Evolutionary conservation across 1,140 invertebrate species (phyloP), one percentile per base, ranked within the genome.

Genomic region (Carposina sasakii): DNA sequence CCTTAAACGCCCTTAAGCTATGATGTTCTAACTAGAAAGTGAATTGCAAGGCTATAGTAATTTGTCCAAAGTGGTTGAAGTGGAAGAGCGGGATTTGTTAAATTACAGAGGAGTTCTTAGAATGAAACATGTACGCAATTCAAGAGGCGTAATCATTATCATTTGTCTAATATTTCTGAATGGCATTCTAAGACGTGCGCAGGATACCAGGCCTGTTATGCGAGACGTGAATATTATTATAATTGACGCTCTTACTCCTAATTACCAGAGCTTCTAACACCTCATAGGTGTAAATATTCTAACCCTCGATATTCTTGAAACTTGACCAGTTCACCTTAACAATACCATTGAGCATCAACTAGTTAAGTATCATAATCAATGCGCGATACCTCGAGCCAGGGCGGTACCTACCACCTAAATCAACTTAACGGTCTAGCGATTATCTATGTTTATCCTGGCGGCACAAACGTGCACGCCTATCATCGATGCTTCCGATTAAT

Each of bases 401-500:
- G 60, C 56, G 67, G 60, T 50, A 58, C 56, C 44, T 33, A 43
- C 54, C 54, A 40, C 45, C 53, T 70, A 63, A 67, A 67, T 66
- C 56, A 66, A 64, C 37, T 48, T 66, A 67, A 61, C 62, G 60
- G 57, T 63, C 47, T 31, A 19, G 44, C 48, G 51, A 59, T 64
- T 69, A 71, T 71, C 61, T 57, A 37, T 63, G 62, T 67, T 68
- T 69, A 76, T 72, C 63, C 57, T 67, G 57, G 58, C 62, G 48
- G 64, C 51, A 58, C 50, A 54, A 63, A 58, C 56, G 48, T 54
- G 65, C 45, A 56, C 55, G 53, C 54, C 57, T 63, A 67, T 71
- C 53, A 73, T 67, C 62, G 60, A 64, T 57, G 58, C 57, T 65
- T 60, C 58, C 57, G 56, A 71, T 75, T 71, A 67, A 71, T 71